Evolutionary conservation across 53 echinoderm and acorn worm genomes (phyloP).

Genomic region (Crossaster papposus): DNA sequence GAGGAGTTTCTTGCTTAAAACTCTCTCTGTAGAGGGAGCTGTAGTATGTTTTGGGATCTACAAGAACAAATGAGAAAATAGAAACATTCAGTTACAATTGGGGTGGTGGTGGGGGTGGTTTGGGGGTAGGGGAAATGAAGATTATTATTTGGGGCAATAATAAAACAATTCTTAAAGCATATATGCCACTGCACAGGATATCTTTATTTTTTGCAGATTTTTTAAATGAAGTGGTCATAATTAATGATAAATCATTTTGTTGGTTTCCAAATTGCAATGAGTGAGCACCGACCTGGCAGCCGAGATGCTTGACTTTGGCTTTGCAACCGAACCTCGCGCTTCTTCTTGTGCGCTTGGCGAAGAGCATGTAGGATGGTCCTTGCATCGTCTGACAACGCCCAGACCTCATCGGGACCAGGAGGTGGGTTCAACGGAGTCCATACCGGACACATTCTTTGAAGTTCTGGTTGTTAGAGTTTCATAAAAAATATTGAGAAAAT

Average conservation of each 20-base stretch:
- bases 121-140: too few relatives aligned
- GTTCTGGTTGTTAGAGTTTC: background rate
- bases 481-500: background rate
- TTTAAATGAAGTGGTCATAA: background rate
- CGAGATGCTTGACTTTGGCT: constrained; percentile 38
- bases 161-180: too few relatives aligned
- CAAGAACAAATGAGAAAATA: background rate
- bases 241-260: background rate
- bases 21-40: constrained; percentile 52
- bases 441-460: constrained; percentile 52
- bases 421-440: constrained; percentile 77
- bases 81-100: too few relatives aligned
- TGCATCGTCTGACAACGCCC: constrained; percentile 65
- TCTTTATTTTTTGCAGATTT: too few relatives aligned
- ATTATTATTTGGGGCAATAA: too few relatives aligned
- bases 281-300: background rate
- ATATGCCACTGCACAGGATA: too few relatives aligned
- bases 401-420: constrained; percentile 52
- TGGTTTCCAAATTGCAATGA: background rate
- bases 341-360: constrained; percentile 63
- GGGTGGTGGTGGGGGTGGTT: too few relatives aligned
- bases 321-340: constrained; percentile 40
- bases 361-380: constrained; percentile 64
- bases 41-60: constrained; percentile 64
- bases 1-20: constrained; percentile 54